Evolutionary conservation across 2,113 vertebrate species (phyloP).

Genomic region (Vicugna pacos): DNA sequence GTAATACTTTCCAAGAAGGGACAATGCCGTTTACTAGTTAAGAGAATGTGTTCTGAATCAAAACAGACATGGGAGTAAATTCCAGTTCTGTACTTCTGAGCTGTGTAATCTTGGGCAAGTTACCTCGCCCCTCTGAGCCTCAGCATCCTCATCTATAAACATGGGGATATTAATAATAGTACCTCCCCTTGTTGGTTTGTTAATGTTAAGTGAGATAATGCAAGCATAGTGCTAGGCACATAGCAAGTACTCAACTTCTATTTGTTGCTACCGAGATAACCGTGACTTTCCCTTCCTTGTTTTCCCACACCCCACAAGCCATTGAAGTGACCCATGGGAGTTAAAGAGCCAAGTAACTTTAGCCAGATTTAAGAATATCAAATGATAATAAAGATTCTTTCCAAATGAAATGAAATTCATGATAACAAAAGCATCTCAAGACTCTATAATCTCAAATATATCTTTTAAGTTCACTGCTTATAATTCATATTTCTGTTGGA

Average conservation of each 20-base stretch:
- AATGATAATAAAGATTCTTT: slow-evolving; percentile 60
- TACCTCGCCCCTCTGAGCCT: not conserved
- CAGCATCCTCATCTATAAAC: not conserved
- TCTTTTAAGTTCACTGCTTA: slow-evolving; percentile 59
- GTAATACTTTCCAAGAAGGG: slow-evolving; percentile 5
- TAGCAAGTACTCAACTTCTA: not conserved
- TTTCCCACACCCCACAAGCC: not conserved
- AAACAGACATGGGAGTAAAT: not conserved
- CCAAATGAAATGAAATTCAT: slow-evolving; percentile 55
- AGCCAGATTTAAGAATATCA: slow-evolving; percentile 53
- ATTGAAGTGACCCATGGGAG: not conserved
- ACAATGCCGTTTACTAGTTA: not conserved
- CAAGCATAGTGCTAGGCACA: not conserved
- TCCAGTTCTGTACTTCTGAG: not conserved
- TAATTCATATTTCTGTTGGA: slow-evolving; percentile 59
- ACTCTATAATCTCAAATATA: not conserved
- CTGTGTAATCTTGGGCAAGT: not conserved
- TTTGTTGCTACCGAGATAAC: slow-evolving; percentile 19
- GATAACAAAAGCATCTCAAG: slow-evolving; percentile 35
- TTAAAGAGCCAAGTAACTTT: slow-evolving; percentile 50
- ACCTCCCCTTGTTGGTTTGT: not conserved
- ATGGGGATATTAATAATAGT: not conserved
- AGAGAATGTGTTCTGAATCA: slow-evolving; percentile 27
- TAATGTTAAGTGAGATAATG: slow-evolving; percentile 12
- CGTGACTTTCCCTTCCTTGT: not conserved